phyloP scores from a whole-genome alignment of 2,888 invertebrate species.

The Chaetogeoica ovagalla region DNA sequence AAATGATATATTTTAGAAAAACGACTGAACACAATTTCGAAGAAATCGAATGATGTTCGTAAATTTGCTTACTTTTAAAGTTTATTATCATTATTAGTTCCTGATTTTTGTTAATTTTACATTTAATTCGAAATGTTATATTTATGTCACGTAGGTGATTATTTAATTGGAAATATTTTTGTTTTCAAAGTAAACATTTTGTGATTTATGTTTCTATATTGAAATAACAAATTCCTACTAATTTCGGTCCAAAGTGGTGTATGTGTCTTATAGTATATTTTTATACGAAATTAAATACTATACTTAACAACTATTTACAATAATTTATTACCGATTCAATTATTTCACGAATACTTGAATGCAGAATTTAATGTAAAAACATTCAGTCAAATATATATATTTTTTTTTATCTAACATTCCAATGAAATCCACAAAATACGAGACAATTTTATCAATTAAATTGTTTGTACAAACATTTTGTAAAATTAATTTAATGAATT shows the following conservation, averaged over 20 bases:
- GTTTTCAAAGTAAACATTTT: constrained; percentile 1
- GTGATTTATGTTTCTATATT: constrained; percentile 15
- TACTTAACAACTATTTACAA: constrained; percentile 14
- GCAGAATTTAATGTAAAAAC: neutral
- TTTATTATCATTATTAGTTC: constrained; percentile 35
- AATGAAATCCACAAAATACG: constrained; percentile 5
- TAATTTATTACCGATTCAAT: constrained; percentile 19
- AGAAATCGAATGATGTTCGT: constrained; percentile 2
- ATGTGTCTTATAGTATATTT: constrained; percentile 34
- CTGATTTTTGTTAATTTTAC: constrained; percentile 36
- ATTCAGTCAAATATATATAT: neutral
- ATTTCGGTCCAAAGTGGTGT: constrained; percentile 7
- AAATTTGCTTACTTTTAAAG: constrained; percentile 24
- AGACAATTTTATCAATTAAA: neutral
- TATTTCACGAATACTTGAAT: neutral
- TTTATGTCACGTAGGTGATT: constrained; percentile 4
- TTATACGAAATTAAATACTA: constrained; percentile 28
- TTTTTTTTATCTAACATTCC: constrained; percentile 19
- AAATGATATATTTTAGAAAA: constrained; percentile 31
- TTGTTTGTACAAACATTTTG: neutral
- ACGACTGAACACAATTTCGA: constrained; percentile 35
- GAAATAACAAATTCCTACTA: constrained; percentile 16
- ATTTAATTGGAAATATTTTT: constrained; percentile 18
- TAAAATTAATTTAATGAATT: neutral
- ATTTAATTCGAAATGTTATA: constrained; percentile 26